Evolutionary conservation across 92 coral and sea anemone species (phyloP).

Genomic region (Epizoanthus illoricatus): DNA sequence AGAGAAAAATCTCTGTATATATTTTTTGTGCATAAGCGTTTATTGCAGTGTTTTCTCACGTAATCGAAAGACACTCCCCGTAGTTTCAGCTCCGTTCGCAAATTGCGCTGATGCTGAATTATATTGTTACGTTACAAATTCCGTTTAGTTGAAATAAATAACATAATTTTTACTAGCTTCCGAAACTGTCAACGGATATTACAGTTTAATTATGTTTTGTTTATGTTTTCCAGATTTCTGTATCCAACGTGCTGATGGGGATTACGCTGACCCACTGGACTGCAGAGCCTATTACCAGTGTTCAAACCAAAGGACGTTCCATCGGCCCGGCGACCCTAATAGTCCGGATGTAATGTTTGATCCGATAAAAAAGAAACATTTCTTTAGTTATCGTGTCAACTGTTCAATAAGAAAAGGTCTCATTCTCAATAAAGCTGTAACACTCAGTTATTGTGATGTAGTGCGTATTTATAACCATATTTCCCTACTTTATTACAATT

Average conservation of each 20-base stretch:
- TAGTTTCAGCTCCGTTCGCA: too few relatives aligned
- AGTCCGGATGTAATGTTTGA: slow-evolving; percentile 28
- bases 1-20: too few relatives aligned
- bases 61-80: too few relatives aligned
- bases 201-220: not conserved
- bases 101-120: too few relatives aligned
- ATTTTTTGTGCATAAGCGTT: too few relatives aligned
- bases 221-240: slow-evolving; percentile 17
- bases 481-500: too few relatives aligned
- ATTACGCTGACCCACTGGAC: slow-evolving; percentile 34
- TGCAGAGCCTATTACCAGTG: slow-evolving; percentile 34
- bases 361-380: not conserved
- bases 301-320: slow-evolving; percentile 1
- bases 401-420: slow-evolving; percentile 34
- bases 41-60: too few relatives aligned
- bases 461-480: too few relatives aligned
- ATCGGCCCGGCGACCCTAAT: not conserved
- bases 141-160: too few relatives aligned
- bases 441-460: not conserved
- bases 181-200: too few relatives aligned
- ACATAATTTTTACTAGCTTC: too few relatives aligned
- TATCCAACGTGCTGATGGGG: not conserved
- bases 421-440: not conserved
- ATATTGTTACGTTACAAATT: too few relatives aligned
- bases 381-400: not conserved